Conservation (phyloP, 2,113 vertebrate species). For the Henicopernis longicauda region DNA sequence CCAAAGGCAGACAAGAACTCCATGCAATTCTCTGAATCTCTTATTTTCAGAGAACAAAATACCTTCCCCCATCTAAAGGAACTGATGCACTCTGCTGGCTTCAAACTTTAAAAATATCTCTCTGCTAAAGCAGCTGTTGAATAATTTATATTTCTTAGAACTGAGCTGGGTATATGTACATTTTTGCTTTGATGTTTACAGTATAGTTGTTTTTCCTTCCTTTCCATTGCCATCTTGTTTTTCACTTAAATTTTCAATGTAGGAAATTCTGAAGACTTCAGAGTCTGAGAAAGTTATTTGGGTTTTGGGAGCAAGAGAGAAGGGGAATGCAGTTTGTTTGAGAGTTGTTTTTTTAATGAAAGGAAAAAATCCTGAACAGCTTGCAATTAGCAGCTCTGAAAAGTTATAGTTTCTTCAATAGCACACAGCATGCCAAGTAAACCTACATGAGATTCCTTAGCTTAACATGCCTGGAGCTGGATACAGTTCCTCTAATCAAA, state of each 20-base stretch:
- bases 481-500: conserved; percentile 46
- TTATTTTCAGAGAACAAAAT: not conserved
- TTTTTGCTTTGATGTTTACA: not conserved
- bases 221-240: conserved; percentile 6
- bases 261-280: conserved; percentile 28
- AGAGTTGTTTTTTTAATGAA: not conserved
- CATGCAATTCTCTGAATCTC: not conserved
- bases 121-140: conserved; percentile 19
- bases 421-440: conserved; percentile 24
- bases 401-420: conserved; percentile 41
- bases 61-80: not conserved
- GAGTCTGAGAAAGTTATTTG: conserved; percentile 3
- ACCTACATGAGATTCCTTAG: conserved; percentile 35
- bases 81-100: not conserved
- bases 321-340: not conserved
- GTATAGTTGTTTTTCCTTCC: not conserved
- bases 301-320: not conserved
- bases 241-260: not conserved
- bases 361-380: conserved; percentile 31
- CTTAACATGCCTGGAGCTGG: conserved; percentile 35
- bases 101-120: not conserved
- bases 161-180: not conserved
- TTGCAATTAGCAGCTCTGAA: conserved; percentile 40
- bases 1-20: not conserved
- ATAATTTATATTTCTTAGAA: conserved; percentile 57